A percentile compares a stretch with the other conserved stretches of the same genome.
Evolutionary conservation across 1,140 invertebrate species (phyloP).

Genomic region (Penaeus chinensis): DNA sequence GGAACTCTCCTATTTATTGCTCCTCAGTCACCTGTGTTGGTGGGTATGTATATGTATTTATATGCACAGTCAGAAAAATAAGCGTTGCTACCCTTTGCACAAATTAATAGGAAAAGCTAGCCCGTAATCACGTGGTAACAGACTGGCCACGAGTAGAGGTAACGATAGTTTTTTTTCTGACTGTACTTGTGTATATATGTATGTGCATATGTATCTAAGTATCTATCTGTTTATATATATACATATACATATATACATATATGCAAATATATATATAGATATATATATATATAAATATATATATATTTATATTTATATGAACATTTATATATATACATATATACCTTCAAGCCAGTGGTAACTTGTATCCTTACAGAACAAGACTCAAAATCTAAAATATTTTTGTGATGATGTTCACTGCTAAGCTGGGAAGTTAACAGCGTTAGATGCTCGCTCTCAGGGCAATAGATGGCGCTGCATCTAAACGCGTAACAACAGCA

Average conservation of each 20-base stretch:
- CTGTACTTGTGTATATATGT: not conserved
- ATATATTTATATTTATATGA: not conserved
- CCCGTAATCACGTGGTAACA: too few species aligned
- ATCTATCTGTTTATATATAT: not conserved
- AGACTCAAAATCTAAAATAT: not conserved
- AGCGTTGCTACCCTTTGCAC: too few species aligned
- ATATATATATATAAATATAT: conserved; percentile 2
- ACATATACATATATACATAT: not conserved
- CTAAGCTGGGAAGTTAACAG: too few species aligned
- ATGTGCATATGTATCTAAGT: not conserved
- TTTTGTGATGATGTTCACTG: not conserved
- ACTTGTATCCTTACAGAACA: not conserved
- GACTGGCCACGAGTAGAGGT: too few species aligned
- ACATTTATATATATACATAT: conserved; percentile 2
- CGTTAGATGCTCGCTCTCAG: too few species aligned
- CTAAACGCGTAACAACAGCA: too few species aligned
- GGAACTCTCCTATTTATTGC: not conserved
- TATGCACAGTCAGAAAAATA: not conserved
- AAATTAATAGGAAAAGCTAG: too few species aligned
- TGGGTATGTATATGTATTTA: not conserved
- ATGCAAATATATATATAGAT: not conserved
- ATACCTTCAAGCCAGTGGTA: not conserved
- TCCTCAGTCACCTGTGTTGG: not conserved
- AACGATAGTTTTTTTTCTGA: not conserved
- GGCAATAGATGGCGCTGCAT: too few species aligned